These are phyloP conservation scores for Polyodon spathula DNA, from an alignment of 2,113 vertebrate genomes.

Conservation along the genomic window DNA sequence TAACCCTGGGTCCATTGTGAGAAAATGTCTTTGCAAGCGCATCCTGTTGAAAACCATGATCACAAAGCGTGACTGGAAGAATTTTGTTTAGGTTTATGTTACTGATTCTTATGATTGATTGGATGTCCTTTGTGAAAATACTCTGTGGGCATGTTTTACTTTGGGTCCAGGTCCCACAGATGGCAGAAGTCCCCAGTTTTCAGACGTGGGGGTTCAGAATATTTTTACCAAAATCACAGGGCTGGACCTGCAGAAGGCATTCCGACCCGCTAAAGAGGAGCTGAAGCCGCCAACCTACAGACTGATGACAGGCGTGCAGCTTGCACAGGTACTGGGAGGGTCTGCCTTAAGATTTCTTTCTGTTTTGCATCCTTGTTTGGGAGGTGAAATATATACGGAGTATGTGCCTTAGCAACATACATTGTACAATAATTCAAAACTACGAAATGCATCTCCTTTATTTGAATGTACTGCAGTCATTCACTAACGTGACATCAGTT, in stretches of 20 bases:
- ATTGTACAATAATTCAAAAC: no score
- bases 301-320: slow-evolving; percentile 79
- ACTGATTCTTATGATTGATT: no score
- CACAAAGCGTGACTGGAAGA: no score
- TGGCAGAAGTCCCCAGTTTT: slow-evolving; percentile 49
- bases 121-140: no score
- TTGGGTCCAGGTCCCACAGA: slow-evolving; percentile 8
- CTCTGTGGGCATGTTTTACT: not conserved
- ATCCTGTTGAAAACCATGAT: no score
- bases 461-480: not conserved
- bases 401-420: no score
- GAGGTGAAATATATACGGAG: no score
- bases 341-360: no score
- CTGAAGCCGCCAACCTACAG: slow-evolving; percentile 77
- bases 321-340: slow-evolving; percentile 62
- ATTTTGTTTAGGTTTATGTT: no score
- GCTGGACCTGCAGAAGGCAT: slow-evolving; percentile 75
- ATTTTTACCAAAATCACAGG: slow-evolving; percentile 81
- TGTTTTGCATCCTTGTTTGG: no score
- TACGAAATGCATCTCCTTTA: not conserved
- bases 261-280: slow-evolving; percentile 61
- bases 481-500: not conserved
- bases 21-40: no score
- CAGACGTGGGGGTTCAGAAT: slow-evolving; percentile 73
- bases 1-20: no score